phyloP scores from a whole-genome alignment of 2,797 vertebrate species.

The Sebastes kiyomatsui region DNA sequence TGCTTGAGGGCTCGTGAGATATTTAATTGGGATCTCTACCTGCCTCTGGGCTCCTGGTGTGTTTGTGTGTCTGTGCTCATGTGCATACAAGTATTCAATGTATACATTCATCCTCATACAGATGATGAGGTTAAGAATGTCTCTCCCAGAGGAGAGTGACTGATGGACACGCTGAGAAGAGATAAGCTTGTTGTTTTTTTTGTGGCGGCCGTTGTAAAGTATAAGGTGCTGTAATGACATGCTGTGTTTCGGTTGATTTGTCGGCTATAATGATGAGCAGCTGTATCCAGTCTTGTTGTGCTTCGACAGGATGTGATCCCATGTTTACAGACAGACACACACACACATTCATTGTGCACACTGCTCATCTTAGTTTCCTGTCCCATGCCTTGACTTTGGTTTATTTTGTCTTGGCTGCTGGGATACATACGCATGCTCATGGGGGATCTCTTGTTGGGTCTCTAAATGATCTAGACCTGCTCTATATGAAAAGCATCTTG shows the following conservation, averaged over 20 bases:
- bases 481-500: no score
- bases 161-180: slow-evolving; percentile 26
- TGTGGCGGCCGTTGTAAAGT: slow-evolving; percentile 7
- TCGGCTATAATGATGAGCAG: slow-evolving; percentile 52
- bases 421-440: background rate
- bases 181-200: slow-evolving; percentile 24
- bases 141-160: slow-evolving; percentile 1
- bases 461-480: no score
- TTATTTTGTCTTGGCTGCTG: slow-evolving; percentile 28
- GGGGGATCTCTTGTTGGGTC: no score
- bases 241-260: slow-evolving; percentile 40
- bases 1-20: background rate
- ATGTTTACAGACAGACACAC: slow-evolving; percentile 32
- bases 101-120: background rate
- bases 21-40: background rate
- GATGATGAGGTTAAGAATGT: slow-evolving; percentile 25
- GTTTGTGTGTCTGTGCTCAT: background rate
- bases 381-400: slow-evolving; percentile 28
- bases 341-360: slow-evolving; percentile 4
- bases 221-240: slow-evolving; percentile 48
- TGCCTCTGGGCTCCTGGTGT: background rate
- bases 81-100: background rate
- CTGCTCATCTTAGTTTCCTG: slow-evolving; percentile 28
- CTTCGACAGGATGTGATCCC: slow-evolving; percentile 57
- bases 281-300: slow-evolving; percentile 39